Evolutionary conservation across 2,888 invertebrate genomes (phyloP).

Genomic region (Parnassius orleans): DNA sequence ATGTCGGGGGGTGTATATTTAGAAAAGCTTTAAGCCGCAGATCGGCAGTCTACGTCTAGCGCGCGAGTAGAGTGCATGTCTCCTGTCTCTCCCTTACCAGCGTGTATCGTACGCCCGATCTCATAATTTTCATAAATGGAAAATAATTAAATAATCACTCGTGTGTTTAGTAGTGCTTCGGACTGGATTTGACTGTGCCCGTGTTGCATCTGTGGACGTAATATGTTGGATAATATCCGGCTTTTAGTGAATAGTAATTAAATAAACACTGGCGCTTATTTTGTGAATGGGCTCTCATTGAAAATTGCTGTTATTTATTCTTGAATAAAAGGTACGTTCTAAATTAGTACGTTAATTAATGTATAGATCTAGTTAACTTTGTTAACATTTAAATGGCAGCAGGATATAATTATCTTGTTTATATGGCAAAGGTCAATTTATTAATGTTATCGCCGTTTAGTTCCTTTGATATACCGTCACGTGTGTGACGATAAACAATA

Average conservation of each 20-base stretch:
- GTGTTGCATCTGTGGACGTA: slow-evolving; percentile 51
- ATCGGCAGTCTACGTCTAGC: slow-evolving; percentile 64
- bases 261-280: slow-evolving; percentile 28
- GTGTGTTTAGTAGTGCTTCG: slow-evolving; percentile 62
- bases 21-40: slow-evolving; percentile 63
- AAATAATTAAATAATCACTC: slow-evolving; percentile 53
- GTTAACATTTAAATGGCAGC: slow-evolving; percentile 24
- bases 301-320: slow-evolving; percentile 43
- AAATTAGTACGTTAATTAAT: slow-evolving; percentile 32
- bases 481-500: slow-evolving; percentile 25
- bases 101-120: slow-evolving; percentile 53
- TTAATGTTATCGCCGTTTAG: slow-evolving; percentile 19
- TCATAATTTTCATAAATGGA: slow-evolving; percentile 63
- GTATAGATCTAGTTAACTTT: background rate
- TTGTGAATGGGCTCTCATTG: slow-evolving; percentile 54
- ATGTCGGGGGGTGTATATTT: slow-evolving; percentile 74
- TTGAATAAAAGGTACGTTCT: slow-evolving; percentile 58
- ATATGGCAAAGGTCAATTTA: slow-evolving; percentile 24
- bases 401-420: slow-evolving; percentile 20
- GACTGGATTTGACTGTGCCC: slow-evolving; percentile 63
- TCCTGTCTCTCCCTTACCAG: slow-evolving; percentile 39
- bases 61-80: slow-evolving; percentile 57
- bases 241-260: slow-evolving; percentile 43
- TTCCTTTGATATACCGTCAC: slow-evolving; percentile 20
- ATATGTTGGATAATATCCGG: slow-evolving; percentile 24